Conservation (phyloP, 2,113 vertebrate genomes). For the Otocyon megalotis region DNA sequence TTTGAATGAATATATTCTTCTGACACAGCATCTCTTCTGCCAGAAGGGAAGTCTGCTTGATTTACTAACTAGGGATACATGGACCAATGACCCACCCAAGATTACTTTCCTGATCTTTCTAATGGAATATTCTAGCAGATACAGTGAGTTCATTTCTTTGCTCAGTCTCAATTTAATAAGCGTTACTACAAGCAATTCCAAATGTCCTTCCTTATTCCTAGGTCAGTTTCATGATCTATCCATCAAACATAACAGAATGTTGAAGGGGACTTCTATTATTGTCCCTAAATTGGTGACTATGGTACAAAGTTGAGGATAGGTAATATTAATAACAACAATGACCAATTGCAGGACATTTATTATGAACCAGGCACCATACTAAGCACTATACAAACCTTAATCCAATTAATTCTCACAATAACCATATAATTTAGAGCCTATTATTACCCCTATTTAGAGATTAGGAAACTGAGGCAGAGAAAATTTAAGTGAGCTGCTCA, state of each 20-base stretch:
- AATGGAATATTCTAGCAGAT: slow-evolving; percentile 8
- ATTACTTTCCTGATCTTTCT: slow-evolving; percentile 44
- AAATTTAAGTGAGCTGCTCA: neutral
- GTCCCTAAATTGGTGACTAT: neutral
- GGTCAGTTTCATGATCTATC: slow-evolving; percentile 41
- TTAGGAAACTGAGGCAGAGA: neutral
- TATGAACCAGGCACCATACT: neutral
- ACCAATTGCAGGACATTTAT: slow-evolving; percentile 1
- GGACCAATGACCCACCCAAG: neutral
- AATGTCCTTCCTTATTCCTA: slow-evolving; percentile 19
- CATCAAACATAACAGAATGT: slow-evolving; percentile 47
- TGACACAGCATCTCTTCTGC: slow-evolving; percentile 65
- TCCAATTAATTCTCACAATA: neutral
- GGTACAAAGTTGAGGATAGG: slow-evolving; percentile 1
- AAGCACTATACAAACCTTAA: slow-evolving; percentile 25
- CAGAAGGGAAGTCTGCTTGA: slow-evolving; percentile 58
- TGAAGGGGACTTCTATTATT: neutral
- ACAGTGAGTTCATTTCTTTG: slow-evolving; percentile 33
- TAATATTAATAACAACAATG: neutral
- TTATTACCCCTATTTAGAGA: neutral
- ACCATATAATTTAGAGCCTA: neutral
- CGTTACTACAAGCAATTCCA: neutral
- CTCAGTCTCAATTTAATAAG: slow-evolving; percentile 49
- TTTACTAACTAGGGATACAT: slow-evolving; percentile 41
- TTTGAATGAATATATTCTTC: slow-evolving; percentile 74